Evolutionary conservation across 2,888 invertebrate species (phyloP).

Genomic region (Chalcis sispes): DNA sequence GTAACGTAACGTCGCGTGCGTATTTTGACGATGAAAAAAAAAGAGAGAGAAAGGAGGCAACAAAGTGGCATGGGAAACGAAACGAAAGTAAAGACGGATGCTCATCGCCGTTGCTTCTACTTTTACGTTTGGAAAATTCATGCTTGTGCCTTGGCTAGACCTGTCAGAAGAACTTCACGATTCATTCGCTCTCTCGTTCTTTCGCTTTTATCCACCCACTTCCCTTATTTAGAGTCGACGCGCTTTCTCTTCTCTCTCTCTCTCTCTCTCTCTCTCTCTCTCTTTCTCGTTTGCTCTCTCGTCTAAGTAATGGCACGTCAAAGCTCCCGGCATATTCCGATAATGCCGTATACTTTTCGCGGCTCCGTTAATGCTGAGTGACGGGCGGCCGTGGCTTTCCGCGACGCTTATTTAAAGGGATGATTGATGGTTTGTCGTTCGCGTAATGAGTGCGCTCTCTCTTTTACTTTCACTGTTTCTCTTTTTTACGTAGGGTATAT

Average conservation of each 20-base stretch:
- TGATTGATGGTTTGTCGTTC: slow-evolving; percentile 54
- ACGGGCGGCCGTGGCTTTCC: slow-evolving; percentile 36
- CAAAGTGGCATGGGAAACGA: not conserved
- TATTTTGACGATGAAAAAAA: too few species aligned
- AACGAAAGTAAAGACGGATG: slow-evolving; percentile 38
- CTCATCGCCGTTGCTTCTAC: not conserved
- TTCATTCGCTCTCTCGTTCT: not conserved
- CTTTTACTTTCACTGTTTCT: not conserved
- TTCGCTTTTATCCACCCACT: slow-evolving; percentile 18
- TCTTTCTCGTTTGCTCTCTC: slow-evolving; percentile 37
- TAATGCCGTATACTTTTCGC: slow-evolving; percentile 46
- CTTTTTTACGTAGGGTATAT: not conserved
- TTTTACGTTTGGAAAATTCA: not conserved
- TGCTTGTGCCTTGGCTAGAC: slow-evolving; percentile 32
- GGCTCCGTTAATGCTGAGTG: slow-evolving; percentile 54
- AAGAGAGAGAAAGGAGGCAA: not conserved
- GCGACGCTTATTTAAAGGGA: slow-evolving; percentile 46
- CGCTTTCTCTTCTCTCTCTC: not conserved
- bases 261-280: slow-evolving; percentile 44
- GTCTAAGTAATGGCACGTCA: slow-evolving; percentile 47
- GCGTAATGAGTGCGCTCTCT: slow-evolving; percentile 44
- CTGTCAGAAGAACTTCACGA: slow-evolving; percentile 44
- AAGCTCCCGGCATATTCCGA: slow-evolving; percentile 32
- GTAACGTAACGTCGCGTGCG: too few species aligned
- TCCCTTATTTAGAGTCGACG: slow-evolving; percentile 22